Base-by-base conservation (phyloP, 2,888 invertebrate species). In the Aelia acuminata region DNA sequence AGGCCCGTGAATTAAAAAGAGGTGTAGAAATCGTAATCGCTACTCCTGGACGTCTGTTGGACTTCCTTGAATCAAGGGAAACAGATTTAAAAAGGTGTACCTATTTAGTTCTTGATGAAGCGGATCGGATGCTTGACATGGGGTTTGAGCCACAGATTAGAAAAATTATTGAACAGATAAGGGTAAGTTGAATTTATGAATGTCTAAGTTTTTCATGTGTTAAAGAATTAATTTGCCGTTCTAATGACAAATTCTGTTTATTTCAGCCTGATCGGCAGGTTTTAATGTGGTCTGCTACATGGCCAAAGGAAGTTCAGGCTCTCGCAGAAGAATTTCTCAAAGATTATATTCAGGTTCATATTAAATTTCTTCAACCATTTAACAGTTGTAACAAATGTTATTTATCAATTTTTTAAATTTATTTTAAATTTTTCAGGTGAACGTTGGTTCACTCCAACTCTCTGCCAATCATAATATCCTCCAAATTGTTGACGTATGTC, bases 111-210 rank as follows among this genome's bases (percentile, higher is more conserved):
- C 93, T 98, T 90, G 98, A 98, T 93, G 98, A 99, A 93, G 99
- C 99, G 90, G 99, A 99, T 92, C 94, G 99, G 91, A 99, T 99
- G 99, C 94, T 99, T 91, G 99, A 99, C 92, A 99, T 99, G 99
- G 99, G 99, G 87, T 99, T 99, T 93, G 98, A 99, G 92, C 98
- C 99, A 0, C 99, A 99, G 93, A 99, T 99, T 91, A 94, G 98
- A 89, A 98, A 98, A 93, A 98, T 99, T 90, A 96, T 99, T 90
- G 98, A 98, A 91, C 98, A 98, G 93, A 97, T 98, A 90, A 93
- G 97, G 91, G 93, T 94, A 91, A 91, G 92, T 85, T 43, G 20
- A 70, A 57, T 53, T n/a, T 22, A n/a, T 39, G 13, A 20, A 53
- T 53, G 49, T 85, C 10, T 43, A 7, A 43, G 22, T 31, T 39